Evolutionary conservation across 2,113 vertebrate species (phyloP).

Genomic region (Sturnira hondurensis): DNA sequence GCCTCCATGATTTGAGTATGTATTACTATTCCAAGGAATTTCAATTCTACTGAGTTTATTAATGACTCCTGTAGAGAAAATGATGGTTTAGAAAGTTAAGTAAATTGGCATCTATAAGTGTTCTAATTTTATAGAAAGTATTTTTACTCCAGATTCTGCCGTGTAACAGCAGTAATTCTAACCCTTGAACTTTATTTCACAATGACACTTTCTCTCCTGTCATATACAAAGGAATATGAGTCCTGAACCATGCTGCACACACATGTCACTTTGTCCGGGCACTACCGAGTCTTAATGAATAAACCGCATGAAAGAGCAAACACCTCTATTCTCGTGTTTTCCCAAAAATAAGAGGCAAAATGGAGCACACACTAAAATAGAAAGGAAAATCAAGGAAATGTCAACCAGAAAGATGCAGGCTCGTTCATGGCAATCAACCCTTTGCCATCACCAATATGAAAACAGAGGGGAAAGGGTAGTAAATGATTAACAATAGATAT

Average conservation of each 20-base stretch:
- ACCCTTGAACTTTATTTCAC: neutral
- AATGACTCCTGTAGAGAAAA: neutral
- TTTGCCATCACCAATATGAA: neutral
- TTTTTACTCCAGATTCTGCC: neutral
- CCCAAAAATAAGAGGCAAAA: slow-evolving; percentile 26
- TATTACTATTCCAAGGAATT: neutral
- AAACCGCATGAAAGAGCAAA: neutral
- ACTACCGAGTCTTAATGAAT: neutral
- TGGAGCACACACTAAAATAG: neutral
- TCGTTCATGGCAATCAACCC: neutral
- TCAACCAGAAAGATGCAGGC: neutral
- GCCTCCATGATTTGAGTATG: neutral
- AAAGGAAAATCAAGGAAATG: slow-evolving; percentile 12
- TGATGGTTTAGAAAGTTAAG: neutral
- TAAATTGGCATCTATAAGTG: neutral
- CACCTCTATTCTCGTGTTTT: neutral
- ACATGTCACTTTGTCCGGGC: neutral
- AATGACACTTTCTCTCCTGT: neutral
- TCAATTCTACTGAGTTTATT: neutral
- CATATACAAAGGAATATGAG: neutral
- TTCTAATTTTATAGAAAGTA: neutral
- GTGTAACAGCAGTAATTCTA: neutral
- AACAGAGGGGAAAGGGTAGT: neutral
- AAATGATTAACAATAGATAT: neutral
- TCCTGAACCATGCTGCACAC: neutral